These are phyloP conservation scores for Cancer borealis DNA, from an alignment of 2,888 invertebrate genomes.

Conservation along the genomic window DNA sequence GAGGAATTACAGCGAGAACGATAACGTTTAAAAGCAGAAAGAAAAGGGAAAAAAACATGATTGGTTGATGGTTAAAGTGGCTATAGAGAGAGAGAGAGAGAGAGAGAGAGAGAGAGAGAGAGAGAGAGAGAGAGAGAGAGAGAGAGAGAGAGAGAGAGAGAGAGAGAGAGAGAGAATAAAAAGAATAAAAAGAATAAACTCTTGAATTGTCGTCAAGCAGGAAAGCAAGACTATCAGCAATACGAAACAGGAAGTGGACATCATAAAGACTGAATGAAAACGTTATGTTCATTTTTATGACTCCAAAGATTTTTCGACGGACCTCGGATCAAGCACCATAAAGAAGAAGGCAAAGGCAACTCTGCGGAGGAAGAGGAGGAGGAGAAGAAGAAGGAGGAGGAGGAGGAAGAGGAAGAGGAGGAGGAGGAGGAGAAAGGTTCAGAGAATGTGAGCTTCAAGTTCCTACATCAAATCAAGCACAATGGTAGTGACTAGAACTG, in stretches of 20 bases:
- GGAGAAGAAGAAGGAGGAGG: not conserved
- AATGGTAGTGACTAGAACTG: not conserved
- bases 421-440: not conserved
- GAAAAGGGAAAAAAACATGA: not conserved
- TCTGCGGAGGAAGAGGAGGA: not conserved
- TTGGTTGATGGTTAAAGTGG: not conserved
- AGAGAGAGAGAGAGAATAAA: not conserved
- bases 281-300: not conserved
- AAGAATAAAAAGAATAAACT: not conserved
- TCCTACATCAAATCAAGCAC: constrained; percentile 6
- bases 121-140: constrained; percentile 23
- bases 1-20: not conserved
- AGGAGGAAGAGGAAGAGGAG: not conserved
- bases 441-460: not conserved
- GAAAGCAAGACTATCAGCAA: not conserved
- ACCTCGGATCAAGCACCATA: not conserved
- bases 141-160: constrained; percentile 3
- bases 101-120: too few relatives aligned
- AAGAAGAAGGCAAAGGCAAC: not conserved
- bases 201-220: not conserved
- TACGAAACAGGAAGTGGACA: not conserved
- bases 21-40: not conserved
- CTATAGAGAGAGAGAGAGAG: too few relatives aligned
- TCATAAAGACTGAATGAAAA: constrained; percentile 13
- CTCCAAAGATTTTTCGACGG: not conserved